Evolutionary conservation across 2,113 vertebrate species (phyloP), one percentile per base, ranked within the genome.

Genomic region (Myxocyprinus asiaticus): DNA sequence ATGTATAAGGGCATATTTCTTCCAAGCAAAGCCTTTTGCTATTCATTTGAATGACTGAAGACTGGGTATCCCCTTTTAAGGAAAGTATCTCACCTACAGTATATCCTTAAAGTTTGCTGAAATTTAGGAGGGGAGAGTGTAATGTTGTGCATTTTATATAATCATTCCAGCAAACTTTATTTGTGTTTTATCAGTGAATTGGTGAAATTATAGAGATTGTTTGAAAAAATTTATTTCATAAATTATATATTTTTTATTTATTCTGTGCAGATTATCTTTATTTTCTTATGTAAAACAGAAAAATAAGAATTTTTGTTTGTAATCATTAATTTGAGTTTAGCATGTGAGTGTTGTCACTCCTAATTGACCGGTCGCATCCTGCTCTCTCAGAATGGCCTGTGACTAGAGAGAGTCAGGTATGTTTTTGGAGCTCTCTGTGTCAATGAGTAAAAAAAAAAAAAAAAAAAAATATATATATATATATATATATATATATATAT

Each of bases 81-180:
- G 45, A 68, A 68, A 50, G 22, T 33, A 9, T 68, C 11, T 55
- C 48, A 3, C 67, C 15, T 51, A n/a, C n/a, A n/a, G n/a, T n/a
- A 51, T 8, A 47, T 9, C 15, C 47, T 51, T 68, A 68, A 68
- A 68, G 67, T 51, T 68, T 33, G 48, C 67, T 68, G 67, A 15
- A 67, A 67, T 67, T 48, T 47, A 48, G 65, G 65, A 48, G 65
- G 59, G 65, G 65, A 67, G 65, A 67, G 65, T 67, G 65, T 67
- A 67, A 44, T 67, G 65, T n/a, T 65, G 33, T 14, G 63, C 5
- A 0, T 55, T 55, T 55, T 55, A 0, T 48, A 8, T 48, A 33
- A 33, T 33, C 22, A 33, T 33, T 55, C 11, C 51, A 55, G 11
- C 51, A 55, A 55, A 55, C 11, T 11, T 55, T 55, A 11, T 9